A percentile compares a stretch with the other conserved stretches of the same genome.
phyloP scores from a whole-genome alignment of 1,140 invertebrate species.

The Tyrophagus putrescentiae region DNA sequence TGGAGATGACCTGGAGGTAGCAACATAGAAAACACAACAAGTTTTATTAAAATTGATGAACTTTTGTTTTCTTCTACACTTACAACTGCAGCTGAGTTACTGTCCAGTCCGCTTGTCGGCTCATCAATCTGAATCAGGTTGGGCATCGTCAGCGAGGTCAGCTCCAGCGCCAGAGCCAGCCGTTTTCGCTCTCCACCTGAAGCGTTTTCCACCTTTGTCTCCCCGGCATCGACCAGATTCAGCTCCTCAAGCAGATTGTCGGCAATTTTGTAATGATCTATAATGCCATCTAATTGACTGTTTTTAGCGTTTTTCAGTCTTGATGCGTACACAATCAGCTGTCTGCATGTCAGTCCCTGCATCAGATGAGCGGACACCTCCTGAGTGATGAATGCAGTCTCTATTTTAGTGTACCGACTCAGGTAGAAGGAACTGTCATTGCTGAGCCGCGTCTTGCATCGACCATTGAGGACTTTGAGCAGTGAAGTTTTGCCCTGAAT shows the following conservation, averaged over 20 bases:
- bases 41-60: no score
- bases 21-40: no score
- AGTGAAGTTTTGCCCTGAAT: constrained; percentile 29
- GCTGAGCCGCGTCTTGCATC: neutral
- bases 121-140: constrained; percentile 94
- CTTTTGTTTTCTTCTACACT: neutral
- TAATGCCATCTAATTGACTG: no score
- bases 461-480: constrained; percentile 19
- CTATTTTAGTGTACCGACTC: neutral
- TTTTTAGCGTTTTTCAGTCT: neutral
- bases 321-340: constrained; percentile 1
- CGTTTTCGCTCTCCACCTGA: constrained; percentile 73
- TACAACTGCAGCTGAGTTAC: neutral
- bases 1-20: no score
- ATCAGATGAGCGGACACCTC: neutral
- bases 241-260: neutral
- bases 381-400: neutral
- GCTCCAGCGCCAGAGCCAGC: constrained; percentile 74
- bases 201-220: neutral
- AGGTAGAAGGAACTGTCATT: neutral
- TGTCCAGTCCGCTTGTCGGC: constrained; percentile 49
- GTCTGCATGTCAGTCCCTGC: constrained; percentile 4
- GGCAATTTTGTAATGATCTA: constrained; percentile 4
- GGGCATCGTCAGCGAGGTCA: constrained; percentile 69
- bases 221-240: neutral